Base-by-base conservation (phyloP, 2,797 vertebrate genomes). In the Alcedo quadribrachys region DNA sequence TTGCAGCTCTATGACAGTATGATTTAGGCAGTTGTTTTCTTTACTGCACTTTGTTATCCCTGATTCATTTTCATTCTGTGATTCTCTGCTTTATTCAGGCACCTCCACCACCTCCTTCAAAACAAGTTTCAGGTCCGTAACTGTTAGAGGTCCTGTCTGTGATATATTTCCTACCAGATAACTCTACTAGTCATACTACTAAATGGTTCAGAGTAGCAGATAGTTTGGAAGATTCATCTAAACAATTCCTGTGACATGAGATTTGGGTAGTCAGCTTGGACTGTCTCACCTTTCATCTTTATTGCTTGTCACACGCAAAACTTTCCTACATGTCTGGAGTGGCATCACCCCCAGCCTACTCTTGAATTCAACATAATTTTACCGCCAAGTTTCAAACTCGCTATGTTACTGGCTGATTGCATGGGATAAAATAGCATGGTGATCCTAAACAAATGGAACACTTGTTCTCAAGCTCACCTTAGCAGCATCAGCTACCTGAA, bases 21-120 rank as follows among this genome's bases (percentile, higher is more conserved):
- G 42, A 83, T 94, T 96, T 82, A 77, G 22, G 60, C 42, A 73
- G 33, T 43, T 94, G 28, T 70, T 91, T 89, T 86, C 77, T 77
- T 33, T 75, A 43, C 18, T 67, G 61, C 35, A 74, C 27, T 82
- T 75, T 90, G 32, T 90, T 83, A 76, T 37, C 33, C 25, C 21
- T 66, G 32, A 61, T 63, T 83, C 50, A 55, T 63, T 92, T 85
- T 67, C 21, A n/a, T 62, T 70, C 68, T 42, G 32, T 50, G 46
- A 76, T 67, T 54, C 69, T 92, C 40, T 61, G 42, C 32, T 86
- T 60, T 78, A 45, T 78, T 85, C 16, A 62, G 40, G 43, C 51
- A 66, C 22, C n/a, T 82, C 32, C 51, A 71, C 32, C 55, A n/a
- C 45, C 46, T 85, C 69, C 71, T 83, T 89, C 42, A 78, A 82